A percentile compares a stretch with the other conserved stretches of the same genome.
phyloP scores from a whole-genome alignment of 2,888 invertebrate genomes.

The Microctonus hyperodae region DNA sequence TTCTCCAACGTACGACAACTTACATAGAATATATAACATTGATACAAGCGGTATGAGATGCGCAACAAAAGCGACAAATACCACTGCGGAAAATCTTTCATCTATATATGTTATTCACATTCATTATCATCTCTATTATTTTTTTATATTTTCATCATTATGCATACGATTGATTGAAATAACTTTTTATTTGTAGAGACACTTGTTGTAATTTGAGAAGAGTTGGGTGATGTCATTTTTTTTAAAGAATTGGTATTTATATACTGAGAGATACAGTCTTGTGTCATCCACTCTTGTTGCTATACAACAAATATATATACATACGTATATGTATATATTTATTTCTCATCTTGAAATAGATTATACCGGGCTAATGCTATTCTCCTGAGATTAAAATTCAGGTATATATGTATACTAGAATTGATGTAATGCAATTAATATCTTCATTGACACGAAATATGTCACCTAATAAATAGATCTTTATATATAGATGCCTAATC shows the following conservation, averaged over 20 bases:
- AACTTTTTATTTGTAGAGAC: background rate
- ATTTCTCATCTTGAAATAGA: slow-evolving; percentile 15
- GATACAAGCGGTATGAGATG: background rate
- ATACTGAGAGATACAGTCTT: slow-evolving; percentile 2
- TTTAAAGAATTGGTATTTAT: slow-evolving; percentile 5
- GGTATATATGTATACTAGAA: background rate
- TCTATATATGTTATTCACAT: background rate
- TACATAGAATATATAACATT: slow-evolving; percentile 40
- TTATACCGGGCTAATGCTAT: slow-evolving; percentile 4
- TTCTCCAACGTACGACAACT: slow-evolving; percentile 32
- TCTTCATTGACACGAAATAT: background rate
- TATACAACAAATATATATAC: background rate
- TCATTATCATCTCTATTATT: background rate
- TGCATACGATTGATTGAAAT: no score
- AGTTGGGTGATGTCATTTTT: slow-evolving; percentile 1
- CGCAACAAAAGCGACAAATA: background rate
- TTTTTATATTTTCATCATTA: no score
- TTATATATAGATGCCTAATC: background rate
- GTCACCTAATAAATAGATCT: background rate
- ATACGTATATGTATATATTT: background rate
- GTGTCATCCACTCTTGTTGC: slow-evolving; percentile 1
- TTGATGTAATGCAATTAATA: slow-evolving; percentile 5
- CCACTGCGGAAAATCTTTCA: background rate
- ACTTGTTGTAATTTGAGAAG: background rate
- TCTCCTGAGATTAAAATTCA: slow-evolving; percentile 8